Conservation (phyloP, 2,113 vertebrate genomes). For the Todiramphus saurophagus region DNA sequence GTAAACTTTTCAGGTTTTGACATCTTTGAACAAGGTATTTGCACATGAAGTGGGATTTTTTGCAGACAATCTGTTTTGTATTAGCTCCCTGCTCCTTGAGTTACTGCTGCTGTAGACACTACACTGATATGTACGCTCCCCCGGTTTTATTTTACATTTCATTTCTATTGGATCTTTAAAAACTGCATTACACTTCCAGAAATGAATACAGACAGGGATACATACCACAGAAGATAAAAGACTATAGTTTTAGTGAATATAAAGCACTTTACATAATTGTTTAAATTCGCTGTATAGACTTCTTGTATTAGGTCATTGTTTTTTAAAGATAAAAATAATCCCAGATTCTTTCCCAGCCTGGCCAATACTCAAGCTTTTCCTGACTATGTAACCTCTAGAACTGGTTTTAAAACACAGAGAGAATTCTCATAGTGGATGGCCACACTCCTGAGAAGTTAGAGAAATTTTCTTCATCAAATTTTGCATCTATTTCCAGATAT, state of each 20-base stretch:
- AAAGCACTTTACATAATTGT: not conserved
- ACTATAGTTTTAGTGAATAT: not conserved
- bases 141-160: not conserved
- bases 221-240: not conserved
- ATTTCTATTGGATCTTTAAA: not conserved
- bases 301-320: not conserved
- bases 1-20: not conserved
- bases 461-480: not conserved
- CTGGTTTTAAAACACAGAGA: not conserved
- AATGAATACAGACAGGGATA: not conserved
- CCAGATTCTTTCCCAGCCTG: not conserved
- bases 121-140: not conserved
- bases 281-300: not conserved
- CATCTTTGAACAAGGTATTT: not conserved
- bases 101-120: not conserved
- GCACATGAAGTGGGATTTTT: not conserved
- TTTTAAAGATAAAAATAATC: not conserved
- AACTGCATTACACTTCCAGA: not conserved
- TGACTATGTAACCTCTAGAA: not conserved
- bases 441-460: not conserved
- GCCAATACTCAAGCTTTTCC: not conserved
- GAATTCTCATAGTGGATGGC: not conserved
- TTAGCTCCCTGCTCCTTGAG: not conserved
- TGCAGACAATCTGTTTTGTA: not conserved
- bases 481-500: not conserved